Base-by-base conservation (phyloP, 2,888 invertebrate species). In the Drosophila quinaria region DNA sequence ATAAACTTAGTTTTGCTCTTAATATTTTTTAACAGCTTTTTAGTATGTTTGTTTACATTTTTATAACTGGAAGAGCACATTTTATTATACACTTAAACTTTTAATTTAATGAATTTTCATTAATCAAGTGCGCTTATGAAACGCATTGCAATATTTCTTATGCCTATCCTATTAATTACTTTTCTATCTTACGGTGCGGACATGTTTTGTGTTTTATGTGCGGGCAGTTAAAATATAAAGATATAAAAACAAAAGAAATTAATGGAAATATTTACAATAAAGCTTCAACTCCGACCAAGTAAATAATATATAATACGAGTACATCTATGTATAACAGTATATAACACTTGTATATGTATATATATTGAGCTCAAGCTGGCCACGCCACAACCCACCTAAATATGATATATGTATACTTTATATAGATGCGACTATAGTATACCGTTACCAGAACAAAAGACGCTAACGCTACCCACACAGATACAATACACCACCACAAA, bases 341-440 rank as follows among this genome's bases (percentile, higher is more conserved):
- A 70, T 63, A 70, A 73, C 69, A 78, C 78, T 71, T n/a, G n/a
- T 81, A 72, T 78, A 80, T 80, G 78, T 81, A 80, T 81, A 80
- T 80, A 80, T 81, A 80, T 81, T 78, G 81, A 84, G 88, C 88
- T 84, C 84, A 86, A 84, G 88, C 86, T 88, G 84, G 88, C 84
- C 83, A 84, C 80, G 84, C 84, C 88, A 80, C 86, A 82, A 86
- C 84, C 84, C 84, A 84, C 84, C 84, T 88, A 86, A 72, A 80
- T 70, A 80, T 68, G 61, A 62, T 67, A 84, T 70, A 81, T 82
- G 41, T 70, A 77, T 73, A 63, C 54, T 46, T 41, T 70, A 69
- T 60, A 70, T 74, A 54, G 50, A 78, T 71, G 70, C 74, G 59
- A 63, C 67, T 77, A 75, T 58, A 29, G 29, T 29, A 61, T 66